Conservation (phyloP, 2,113 vertebrate genomes). For the Phrynocephalus versicolor region DNA sequence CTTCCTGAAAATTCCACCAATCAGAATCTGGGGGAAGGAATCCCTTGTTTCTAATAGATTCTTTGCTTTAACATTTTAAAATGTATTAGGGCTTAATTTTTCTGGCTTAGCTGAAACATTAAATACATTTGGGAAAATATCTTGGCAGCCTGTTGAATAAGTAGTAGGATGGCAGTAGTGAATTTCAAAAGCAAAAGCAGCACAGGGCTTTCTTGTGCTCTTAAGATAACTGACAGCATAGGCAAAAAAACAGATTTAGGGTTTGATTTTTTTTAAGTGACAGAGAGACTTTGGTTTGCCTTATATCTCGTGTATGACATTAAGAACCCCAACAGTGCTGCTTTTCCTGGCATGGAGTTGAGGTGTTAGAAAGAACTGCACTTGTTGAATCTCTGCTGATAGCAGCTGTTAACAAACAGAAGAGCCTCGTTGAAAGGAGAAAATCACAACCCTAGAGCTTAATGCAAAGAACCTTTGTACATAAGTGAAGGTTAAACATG, state of each 20-base stretch:
- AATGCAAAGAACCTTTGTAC: not conserved
- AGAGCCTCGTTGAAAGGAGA: not conserved
- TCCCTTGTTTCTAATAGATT: slow-evolving; percentile 3
- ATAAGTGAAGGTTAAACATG: not conserved
- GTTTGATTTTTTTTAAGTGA: not conserved
- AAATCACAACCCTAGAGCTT: not conserved
- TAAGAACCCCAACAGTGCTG: not conserved
- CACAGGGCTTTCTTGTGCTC: not conserved
- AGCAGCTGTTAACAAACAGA: not conserved
- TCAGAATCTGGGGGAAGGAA: slow-evolving; percentile 7
- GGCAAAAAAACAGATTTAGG: not conserved
- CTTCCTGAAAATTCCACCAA: slow-evolving; percentile 21
- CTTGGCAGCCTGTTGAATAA: not conserved
- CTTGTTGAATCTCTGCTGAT: not conserved
- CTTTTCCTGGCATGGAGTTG: slow-evolving; percentile 6
- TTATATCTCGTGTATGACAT: not conserved
- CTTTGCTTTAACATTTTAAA: slow-evolving; percentile 5
- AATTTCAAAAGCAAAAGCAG: not conserved
- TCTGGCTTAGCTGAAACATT: not conserved
- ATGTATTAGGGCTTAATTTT: not conserved
- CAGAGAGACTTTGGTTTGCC: not conserved
- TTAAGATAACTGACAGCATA: not conserved
- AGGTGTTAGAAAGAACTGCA: not conserved
- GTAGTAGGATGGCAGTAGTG: not conserved
- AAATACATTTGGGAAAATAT: not conserved